These are phyloP conservation scores for Mormyrops boulengeri DNA, from an alignment of 2,797 vertebrate genomes.

Conservation along the genomic window DNA sequence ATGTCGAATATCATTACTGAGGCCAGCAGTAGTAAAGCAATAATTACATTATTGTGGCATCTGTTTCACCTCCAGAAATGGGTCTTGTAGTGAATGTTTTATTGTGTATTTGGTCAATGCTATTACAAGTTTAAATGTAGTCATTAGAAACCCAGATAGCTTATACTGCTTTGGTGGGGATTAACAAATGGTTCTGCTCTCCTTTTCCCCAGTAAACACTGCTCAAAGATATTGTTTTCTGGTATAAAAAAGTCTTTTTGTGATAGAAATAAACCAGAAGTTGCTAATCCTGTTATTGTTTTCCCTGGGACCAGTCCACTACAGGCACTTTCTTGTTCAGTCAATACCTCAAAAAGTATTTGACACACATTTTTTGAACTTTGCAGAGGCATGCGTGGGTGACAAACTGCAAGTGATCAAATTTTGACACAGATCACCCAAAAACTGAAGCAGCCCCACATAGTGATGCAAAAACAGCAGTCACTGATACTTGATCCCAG, in stretches of 20 bases:
- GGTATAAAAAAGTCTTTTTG: background rate
- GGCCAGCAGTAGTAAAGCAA: background rate
- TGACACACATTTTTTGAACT: background rate
- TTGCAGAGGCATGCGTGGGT: background rate
- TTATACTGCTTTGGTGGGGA: background rate
- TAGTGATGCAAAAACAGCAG: background rate
- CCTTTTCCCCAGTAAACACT: background rate
- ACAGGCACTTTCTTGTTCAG: background rate
- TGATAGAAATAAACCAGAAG: background rate
- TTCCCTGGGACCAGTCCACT: background rate
- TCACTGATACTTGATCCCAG: background rate
- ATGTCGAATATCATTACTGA: background rate
- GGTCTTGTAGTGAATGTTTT: background rate
- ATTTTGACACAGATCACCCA: background rate
- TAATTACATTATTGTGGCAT: background rate
- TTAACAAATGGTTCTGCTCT: background rate
- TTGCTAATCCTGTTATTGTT: background rate
- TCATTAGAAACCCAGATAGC: background rate
- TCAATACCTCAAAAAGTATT: background rate
- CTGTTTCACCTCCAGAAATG: background rate
- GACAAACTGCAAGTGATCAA: background rate
- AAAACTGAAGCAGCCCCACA: background rate
- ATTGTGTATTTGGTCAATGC: background rate
- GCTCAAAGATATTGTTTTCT: background rate
- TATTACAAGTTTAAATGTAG: background rate